Evolutionary conservation across 1,140 invertebrate species (phyloP).

Genomic region (Euura saliciscinereae): DNA sequence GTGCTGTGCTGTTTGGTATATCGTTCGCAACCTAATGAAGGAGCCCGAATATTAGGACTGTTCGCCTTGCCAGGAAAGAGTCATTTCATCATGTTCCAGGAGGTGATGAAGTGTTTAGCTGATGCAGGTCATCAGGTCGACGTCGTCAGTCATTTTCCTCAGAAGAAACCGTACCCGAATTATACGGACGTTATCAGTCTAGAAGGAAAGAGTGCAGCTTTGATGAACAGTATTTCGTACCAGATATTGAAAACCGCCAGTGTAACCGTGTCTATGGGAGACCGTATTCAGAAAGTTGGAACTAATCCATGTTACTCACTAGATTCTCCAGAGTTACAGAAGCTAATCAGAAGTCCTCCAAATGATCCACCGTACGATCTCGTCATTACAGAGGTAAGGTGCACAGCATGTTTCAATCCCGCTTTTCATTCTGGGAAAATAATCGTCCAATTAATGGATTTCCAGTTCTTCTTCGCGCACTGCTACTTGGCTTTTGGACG

Average conservation of each 20-base stretch:
- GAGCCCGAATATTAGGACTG: slow-evolving; percentile 39
- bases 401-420: no score
- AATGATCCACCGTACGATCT: slow-evolving; percentile 42
- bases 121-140: slow-evolving; percentile 54
- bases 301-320: slow-evolving; percentile 22
- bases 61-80: slow-evolving; percentile 50
- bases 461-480: slow-evolving; percentile 39
- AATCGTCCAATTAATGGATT: no score
- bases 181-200: slow-evolving; percentile 34
- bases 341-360: slow-evolving; percentile 37
- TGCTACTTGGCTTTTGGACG: slow-evolving; percentile 63
- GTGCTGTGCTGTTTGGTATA: no score
- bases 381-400: slow-evolving; percentile 37
- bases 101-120: slow-evolving; percentile 47
- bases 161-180: slow-evolving; percentile 43
- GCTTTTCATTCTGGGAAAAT: no score
- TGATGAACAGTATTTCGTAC: slow-evolving; percentile 26
- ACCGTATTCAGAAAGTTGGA: background rate
- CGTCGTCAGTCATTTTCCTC: slow-evolving; percentile 51
- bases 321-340: slow-evolving; percentile 30
- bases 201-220: background rate
- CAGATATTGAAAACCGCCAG: no score
- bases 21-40: background rate
- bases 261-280: no score
- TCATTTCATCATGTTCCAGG: slow-evolving; percentile 49